A percentile compares a stretch with the other conserved stretches of the same genome.
Evolutionary conservation across 1,140 invertebrate genomes (phyloP).

Genomic region (Parapsyche elsis): DNA sequence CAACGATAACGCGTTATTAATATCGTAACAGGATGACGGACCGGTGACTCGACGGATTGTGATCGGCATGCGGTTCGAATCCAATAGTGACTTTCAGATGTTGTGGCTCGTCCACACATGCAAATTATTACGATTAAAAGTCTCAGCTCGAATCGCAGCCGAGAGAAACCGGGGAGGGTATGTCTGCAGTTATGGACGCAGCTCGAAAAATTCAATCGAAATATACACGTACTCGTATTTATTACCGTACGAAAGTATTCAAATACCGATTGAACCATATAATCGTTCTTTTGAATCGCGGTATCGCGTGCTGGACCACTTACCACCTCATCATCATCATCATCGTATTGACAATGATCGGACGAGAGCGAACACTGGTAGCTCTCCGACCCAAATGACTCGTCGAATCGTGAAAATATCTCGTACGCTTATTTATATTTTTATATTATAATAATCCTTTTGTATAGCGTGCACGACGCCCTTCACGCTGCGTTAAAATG

Average conservation of each 20-base stretch:
- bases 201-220: no score
- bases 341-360: background rate
- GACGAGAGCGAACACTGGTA: background rate
- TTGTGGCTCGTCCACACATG: no score
- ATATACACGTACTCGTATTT: no score
- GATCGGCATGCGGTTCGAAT: no score
- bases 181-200: no score
- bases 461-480: background rate
- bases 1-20: background rate
- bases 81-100: no score
- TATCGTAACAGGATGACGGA: background rate
- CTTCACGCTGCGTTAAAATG: slow-evolving; percentile 6
- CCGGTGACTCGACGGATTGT: no score
- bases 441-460: background rate
- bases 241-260: no score
- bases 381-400: background rate
- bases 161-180: no score
- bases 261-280: slow-evolving; percentile 7
- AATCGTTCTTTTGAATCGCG: slow-evolving; percentile 11
- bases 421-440: background rate
- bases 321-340: slow-evolving; percentile 6
- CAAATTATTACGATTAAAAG: no score
- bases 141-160: no score
- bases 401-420: slow-evolving; percentile 4
- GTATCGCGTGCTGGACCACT: slow-evolving; percentile 8